Evolutionary conservation across 2,113 vertebrate species (phyloP).

Genomic region (Archocentrus centrarchus): DNA sequence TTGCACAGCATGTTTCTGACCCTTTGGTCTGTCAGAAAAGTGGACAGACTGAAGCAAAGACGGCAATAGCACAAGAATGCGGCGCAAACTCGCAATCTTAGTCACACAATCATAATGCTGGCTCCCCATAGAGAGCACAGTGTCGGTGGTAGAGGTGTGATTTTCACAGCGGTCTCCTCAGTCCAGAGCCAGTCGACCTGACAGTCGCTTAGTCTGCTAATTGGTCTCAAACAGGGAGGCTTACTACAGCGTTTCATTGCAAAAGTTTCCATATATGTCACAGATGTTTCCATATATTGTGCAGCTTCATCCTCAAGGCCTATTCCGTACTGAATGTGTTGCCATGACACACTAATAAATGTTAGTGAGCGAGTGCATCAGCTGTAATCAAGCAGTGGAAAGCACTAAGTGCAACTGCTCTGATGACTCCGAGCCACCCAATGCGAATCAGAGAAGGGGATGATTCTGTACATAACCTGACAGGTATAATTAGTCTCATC

Average conservation of each 20-base stretch:
- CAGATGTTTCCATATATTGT: slow-evolving; percentile 3
- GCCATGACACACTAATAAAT: neutral
- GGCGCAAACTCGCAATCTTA: slow-evolving; percentile 24
- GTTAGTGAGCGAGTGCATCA: neutral
- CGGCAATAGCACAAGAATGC: neutral
- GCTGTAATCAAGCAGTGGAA: slow-evolving; percentile 18
- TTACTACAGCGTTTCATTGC: slow-evolving; percentile 19
- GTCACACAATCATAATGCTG: slow-evolving; percentile 25
- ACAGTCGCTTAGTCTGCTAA: slow-evolving; percentile 71
- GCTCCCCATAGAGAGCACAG: slow-evolving; percentile 55
- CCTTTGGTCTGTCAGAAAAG: slow-evolving; percentile 47
- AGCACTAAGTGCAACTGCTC: slow-evolving; percentile 6
- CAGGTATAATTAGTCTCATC: slow-evolving; percentile 62
- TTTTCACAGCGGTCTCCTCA: slow-evolving; percentile 66
- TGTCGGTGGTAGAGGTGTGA: slow-evolving; percentile 67
- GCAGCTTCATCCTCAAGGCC: neutral
- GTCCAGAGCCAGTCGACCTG: slow-evolving; percentile 57
- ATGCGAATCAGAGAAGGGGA: slow-evolving; percentile 9
- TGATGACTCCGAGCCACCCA: slow-evolving; percentile 14
- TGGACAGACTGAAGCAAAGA: slow-evolving; percentile 44
- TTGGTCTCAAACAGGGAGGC: slow-evolving; percentile 70
- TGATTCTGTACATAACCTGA: slow-evolving; percentile 36
- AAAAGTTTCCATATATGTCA: slow-evolving; percentile 48
- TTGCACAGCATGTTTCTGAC: slow-evolving; percentile 50
- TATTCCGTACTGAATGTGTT: neutral